Conservation (phyloP, 2,113 vertebrate genomes). For the Larimichthys crocea region DNA sequence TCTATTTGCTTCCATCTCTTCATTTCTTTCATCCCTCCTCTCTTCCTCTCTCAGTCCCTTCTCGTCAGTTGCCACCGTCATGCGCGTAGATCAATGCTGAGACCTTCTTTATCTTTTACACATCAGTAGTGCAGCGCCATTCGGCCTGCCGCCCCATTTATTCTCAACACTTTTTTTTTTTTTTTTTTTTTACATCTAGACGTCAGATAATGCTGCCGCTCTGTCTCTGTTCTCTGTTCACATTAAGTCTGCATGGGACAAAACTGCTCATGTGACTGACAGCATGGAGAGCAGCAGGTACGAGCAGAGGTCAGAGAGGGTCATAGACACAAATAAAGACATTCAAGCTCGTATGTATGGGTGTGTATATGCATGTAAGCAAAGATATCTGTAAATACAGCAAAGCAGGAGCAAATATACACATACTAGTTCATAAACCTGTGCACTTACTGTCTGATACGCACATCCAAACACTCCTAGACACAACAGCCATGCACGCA, state of each 20-base stretch:
- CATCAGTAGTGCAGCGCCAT: constrained; percentile 88
- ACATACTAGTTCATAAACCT: not conserved
- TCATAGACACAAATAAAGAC: constrained; percentile 11
- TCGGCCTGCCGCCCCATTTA: constrained; percentile 87
- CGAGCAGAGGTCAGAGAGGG: constrained; percentile 43
- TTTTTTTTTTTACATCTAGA: constrained; percentile 46
- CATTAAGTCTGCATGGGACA: constrained; percentile 39
- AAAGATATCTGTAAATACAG: not conserved
- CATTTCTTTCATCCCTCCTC: not conserved
- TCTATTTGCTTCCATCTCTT: not conserved
- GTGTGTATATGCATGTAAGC: not conserved
- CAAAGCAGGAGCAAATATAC: not conserved
- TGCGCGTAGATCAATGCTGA: constrained; percentile 67
- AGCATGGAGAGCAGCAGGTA: constrained; percentile 26
- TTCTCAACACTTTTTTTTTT: constrained; percentile 60
- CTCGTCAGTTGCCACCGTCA: constrained; percentile 8
- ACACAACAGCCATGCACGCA: not conserved
- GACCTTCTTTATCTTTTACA: constrained; percentile 95
- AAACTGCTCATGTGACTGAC: constrained; percentile 57
- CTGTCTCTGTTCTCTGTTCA: constrained; percentile 75
- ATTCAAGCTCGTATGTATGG: not conserved
- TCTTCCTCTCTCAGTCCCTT: constrained; percentile 42
- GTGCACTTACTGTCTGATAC: not conserved
- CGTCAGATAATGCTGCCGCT: constrained; percentile 63
- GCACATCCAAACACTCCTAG: not conserved